Evolutionary conservation across 2,113 vertebrate species (phyloP).

Genomic region (Corythaixoides concolor): DNA sequence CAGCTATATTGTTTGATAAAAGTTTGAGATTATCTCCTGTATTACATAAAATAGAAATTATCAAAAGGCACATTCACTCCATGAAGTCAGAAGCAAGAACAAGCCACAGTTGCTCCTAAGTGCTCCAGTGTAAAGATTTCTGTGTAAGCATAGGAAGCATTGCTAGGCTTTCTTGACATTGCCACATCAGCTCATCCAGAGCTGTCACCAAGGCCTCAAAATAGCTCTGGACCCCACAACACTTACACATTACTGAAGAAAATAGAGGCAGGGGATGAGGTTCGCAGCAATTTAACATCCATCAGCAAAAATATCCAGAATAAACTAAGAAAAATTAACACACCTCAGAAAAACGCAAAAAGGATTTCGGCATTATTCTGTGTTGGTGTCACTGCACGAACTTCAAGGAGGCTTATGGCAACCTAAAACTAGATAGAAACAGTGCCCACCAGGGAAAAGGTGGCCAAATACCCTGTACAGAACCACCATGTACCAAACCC

Average conservation of each 20-base stretch:
- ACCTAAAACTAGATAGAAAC: background rate
- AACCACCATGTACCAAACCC: rapidly evolving
- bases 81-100: background rate
- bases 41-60: background rate
- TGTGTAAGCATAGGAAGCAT: background rate
- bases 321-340: background rate
- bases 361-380: background rate
- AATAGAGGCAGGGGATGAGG: background rate
- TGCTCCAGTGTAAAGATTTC: background rate
- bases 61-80: background rate
- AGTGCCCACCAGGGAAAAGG: background rate
- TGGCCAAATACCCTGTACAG: background rate
- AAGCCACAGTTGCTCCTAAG: background rate
- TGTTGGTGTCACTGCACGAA: background rate
- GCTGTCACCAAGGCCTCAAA: background rate
- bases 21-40: background rate
- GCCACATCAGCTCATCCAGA: background rate
- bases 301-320: background rate
- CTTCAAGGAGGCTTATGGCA: background rate
- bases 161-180: background rate
- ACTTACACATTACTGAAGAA: background rate
- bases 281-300: background rate
- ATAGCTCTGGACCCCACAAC: background rate
- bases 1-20: background rate
- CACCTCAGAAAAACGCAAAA: background rate